Base-by-base conservation (phyloP, 2,113 vertebrate genomes). In the Spea bombifrons region DNA sequence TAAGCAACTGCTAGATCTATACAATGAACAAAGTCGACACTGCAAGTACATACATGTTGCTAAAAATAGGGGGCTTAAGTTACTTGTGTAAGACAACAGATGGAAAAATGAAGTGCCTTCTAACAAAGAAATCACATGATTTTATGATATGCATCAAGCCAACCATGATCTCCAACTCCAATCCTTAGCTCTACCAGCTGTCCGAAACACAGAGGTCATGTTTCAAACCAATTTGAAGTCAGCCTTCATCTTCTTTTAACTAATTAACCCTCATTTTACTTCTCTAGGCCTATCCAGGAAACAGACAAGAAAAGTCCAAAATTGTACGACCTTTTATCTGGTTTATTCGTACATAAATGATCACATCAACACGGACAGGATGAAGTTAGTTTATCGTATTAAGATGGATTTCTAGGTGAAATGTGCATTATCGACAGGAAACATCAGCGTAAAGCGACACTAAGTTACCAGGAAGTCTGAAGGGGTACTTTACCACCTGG, bases 101-200 rank as follows among this genome's bases (percentile, higher is more conserved):
- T 71, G 50, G 17, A 53, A 71, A 71, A 71, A 71, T 71, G 69
- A 48, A 53, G 69, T 17, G 53, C 17, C 49, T 71, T 52, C 7
- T 17, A 16, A 71, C 69, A 71, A 71, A 71, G 69, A 55, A 71
- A 71, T 8, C 69, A 71, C 69, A 71, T 71, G 69, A 71, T 70
- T 70, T 17, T 4, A 53, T 43, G 30, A 75, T 75, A 43, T 30
- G 12, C 61, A 5, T 52, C 17, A 75, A 66, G 9, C 10, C 12
- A 53, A 15, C 55, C 8, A 16, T n/a, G 9, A 73, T 63, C 44
- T 45, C 44, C 30, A 30, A 59, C 55, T 52, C 43, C 69, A 50
- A 52, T 52, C 5, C n/a, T 30, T 64, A 9, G 61, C 63, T 17
- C 13, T 75, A 66, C 48, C 73, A 75, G 73, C 5, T 75, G 63